These are phyloP conservation scores for Drosophila sucinea DNA, from an alignment of 1,140 invertebrate species.

Conservation along the genomic window DNA sequence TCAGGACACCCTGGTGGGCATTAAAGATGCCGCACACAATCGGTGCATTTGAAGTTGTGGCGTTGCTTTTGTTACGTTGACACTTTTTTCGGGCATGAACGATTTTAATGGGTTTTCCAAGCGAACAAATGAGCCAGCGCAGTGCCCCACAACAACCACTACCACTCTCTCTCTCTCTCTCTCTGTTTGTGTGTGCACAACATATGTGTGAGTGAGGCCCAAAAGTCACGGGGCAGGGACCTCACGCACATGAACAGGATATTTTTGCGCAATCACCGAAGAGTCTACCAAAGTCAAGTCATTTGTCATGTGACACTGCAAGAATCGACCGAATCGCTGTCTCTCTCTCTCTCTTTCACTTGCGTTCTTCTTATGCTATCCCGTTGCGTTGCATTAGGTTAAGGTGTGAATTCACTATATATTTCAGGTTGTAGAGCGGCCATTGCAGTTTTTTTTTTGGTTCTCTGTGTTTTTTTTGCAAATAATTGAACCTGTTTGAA, in stretches of 20 bases:
- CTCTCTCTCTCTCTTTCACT: background rate
- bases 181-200: conserved; percentile 13
- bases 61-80: conserved; percentile 83
- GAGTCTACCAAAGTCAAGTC: conserved; percentile 39
- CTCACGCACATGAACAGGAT: conserved; percentile 60
- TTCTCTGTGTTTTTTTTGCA: conserved; percentile 49
- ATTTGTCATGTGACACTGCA: conserved; percentile 79
- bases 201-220: conserved; percentile 52
- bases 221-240: conserved; percentile 25
- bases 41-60: conserved; percentile 77
- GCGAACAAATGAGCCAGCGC: conserved; percentile 73
- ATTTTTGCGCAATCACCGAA: conserved; percentile 79
- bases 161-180: too few relatives aligned
- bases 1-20: conserved; percentile 80
- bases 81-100: conserved; percentile 83
- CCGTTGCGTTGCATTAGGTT: conserved; percentile 45
- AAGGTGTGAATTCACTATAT: conserved; percentile 62
- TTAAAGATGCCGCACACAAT: conserved; percentile 78
- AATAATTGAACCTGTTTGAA: conserved; percentile 74
- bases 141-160: background rate
- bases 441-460: conserved; percentile 27
- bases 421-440: conserved; percentile 11
- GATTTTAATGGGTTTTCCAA: conserved; percentile 76
- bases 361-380: conserved; percentile 1
- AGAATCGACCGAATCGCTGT: conserved; percentile 32